These are phyloP conservation scores for Scotopteryx bipunctaria DNA, from an alignment of 2,888 invertebrate genomes.

Conservation along the genomic window DNA sequence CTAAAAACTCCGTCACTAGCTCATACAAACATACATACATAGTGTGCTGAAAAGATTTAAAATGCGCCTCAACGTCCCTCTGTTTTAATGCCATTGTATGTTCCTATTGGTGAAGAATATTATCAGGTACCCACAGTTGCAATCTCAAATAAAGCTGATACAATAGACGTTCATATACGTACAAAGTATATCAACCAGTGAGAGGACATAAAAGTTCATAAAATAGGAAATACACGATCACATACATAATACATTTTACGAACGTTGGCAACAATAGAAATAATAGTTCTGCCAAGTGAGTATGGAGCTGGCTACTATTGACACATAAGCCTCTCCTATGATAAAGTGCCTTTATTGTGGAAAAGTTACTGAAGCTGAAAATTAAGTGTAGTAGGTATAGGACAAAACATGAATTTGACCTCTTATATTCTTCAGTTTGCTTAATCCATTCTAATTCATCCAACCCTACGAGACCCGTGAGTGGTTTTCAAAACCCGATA, in stretches of 20 bases:
- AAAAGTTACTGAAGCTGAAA: constrained; percentile 40
- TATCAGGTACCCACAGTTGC: too few species aligned
- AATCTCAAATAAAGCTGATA: neutral
- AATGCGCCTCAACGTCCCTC: too few species aligned
- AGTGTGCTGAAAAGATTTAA: too few species aligned
- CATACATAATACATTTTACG: constrained; percentile 20
- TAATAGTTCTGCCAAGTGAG: constrained; percentile 19
- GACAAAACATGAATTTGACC: constrained; percentile 37
- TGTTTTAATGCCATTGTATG: too few species aligned
- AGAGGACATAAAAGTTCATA: constrained; percentile 5
- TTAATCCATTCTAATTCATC: constrained; percentile 47
- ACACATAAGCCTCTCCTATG: constrained; percentile 17
- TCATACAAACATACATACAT: too few species aligned
- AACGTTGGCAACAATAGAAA: constrained; percentile 17
- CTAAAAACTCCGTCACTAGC: too few species aligned
- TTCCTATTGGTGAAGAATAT: too few species aligned
- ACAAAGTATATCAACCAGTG: neutral
- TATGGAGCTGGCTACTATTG: constrained; percentile 11
- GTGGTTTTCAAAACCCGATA: constrained; percentile 36
- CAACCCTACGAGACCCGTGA: constrained; percentile 41
- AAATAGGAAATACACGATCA: constrained; percentile 3
- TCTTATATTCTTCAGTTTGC: constrained; percentile 38
- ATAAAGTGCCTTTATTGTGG: constrained; percentile 30
- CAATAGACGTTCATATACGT: neutral
- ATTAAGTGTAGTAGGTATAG: constrained; percentile 33